Evolutionary conservation across 2,113 vertebrate species (phyloP).

Genomic region (Machaerirhynchus nigripectus): DNA sequence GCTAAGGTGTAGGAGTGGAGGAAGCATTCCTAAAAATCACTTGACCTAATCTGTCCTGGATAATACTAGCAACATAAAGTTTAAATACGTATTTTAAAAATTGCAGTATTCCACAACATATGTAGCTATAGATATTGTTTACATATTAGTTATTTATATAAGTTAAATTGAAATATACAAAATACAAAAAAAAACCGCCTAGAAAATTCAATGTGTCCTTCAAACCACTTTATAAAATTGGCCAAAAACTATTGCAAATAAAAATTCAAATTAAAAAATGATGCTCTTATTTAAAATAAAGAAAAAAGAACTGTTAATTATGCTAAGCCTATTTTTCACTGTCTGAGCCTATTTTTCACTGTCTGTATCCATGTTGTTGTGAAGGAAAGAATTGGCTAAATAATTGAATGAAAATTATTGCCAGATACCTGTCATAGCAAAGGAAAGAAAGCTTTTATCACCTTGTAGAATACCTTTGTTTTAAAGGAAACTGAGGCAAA

Average conservation of each 20-base stretch:
- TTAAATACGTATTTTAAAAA: neutral
- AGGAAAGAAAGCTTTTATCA: neutral
- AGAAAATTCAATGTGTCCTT: neutral
- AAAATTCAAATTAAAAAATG: neutral
- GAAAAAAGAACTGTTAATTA: neutral
- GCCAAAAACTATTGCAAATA: neutral
- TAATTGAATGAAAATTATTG: neutral
- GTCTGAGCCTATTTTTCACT: neutral
- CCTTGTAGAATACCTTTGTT: neutral
- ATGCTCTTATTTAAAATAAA: neutral
- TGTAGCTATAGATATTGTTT: neutral
- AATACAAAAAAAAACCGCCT: accelerated
- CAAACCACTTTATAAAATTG: neutral
- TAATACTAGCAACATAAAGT: neutral
- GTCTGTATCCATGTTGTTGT: neutral
- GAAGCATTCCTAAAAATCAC: neutral
- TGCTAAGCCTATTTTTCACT: neutral
- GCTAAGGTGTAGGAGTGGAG: neutral
- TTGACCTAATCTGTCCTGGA: neutral
- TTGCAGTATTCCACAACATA: neutral
- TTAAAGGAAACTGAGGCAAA: neutral
- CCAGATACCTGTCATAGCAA: neutral
- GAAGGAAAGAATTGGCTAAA: neutral
- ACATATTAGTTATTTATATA: neutral
- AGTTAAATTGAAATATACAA: neutral